These are phyloP conservation scores for Sylvicola cinctus DNA, from an alignment of 2,888 invertebrate genomes.

Conservation along the genomic window DNA sequence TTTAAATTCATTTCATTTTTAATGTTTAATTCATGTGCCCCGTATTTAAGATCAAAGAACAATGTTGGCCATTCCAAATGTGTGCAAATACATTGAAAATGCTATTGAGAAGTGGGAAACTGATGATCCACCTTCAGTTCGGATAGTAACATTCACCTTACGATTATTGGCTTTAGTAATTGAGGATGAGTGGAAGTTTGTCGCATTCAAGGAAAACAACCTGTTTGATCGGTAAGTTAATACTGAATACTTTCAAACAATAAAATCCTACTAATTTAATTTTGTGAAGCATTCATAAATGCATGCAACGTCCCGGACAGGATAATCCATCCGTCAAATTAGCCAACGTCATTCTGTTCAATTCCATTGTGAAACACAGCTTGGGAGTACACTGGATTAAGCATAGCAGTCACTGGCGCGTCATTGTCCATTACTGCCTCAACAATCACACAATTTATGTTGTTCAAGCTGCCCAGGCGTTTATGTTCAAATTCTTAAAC, in stretches of 20 bases:
- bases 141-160: conserved; percentile 37
- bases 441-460: conserved; percentile 51
- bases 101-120: conserved; percentile 22
- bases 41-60: conserved; percentile 19
- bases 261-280: neutral
- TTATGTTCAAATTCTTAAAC: conserved; percentile 37
- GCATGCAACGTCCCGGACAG: conserved; percentile 9
- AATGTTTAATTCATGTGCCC: neutral
- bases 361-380: conserved; percentile 35
- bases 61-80: conserved; percentile 19
- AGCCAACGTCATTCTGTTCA: conserved; percentile 41
- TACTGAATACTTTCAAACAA: neutral
- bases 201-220: conserved; percentile 29
- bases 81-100: conserved; percentile 26
- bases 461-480: conserved; percentile 40
- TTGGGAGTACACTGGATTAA: conserved; percentile 44
- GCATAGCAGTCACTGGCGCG: conserved; percentile 39
- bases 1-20: neutral
- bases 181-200: conserved; percentile 35
- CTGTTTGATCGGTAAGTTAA: conserved; percentile 15
- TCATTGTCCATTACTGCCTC: conserved; percentile 38
- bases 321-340: conserved; percentile 37
- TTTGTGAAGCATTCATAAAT: no score
- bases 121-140: conserved; percentile 21
- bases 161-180: conserved; percentile 38